phyloP scores from a whole-genome alignment of 2,888 invertebrate species.

The Drosophila stalkeri region DNA sequence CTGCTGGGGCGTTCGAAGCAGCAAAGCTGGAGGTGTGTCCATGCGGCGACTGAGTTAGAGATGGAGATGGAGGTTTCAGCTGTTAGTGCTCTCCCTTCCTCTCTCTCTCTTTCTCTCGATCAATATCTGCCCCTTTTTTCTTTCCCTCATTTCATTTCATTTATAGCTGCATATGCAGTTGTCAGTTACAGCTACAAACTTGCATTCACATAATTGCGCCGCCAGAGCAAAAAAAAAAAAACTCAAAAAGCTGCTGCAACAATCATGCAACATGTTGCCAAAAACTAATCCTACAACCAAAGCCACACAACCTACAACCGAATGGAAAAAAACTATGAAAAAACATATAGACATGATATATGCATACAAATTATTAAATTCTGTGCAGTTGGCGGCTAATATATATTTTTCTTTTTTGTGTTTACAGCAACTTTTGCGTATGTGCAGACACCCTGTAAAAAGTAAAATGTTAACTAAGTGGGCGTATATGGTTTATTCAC shows the following conservation, averaged over 20 bases:
- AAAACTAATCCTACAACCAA: slow-evolving; percentile 22
- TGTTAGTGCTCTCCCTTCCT: background rate
- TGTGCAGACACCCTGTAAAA: slow-evolving; percentile 22
- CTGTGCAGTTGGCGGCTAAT: slow-evolving; percentile 35
- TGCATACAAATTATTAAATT: slow-evolving; percentile 54
- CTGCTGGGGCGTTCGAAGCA: slow-evolving; percentile 22
- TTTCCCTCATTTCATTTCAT: no score
- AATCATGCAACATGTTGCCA: slow-evolving; percentile 64
- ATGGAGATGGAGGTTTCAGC: background rate
- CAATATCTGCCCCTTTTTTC: no score
- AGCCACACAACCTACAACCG: background rate
- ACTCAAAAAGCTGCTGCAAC: slow-evolving; percentile 18
- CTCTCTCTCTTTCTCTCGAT: background rate
- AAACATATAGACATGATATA: slow-evolving; percentile 10
- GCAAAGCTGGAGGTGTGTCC: slow-evolving; percentile 33
- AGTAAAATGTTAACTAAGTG: background rate
- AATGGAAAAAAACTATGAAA: background rate
- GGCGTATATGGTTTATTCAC: background rate
- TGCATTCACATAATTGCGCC: slow-evolving; percentile 55
- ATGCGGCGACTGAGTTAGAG: slow-evolving; percentile 4
- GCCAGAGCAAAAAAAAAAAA: slow-evolving; percentile 36
- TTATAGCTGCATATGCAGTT: background rate
- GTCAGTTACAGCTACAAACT: slow-evolving; percentile 9
- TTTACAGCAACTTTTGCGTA: slow-evolving; percentile 30
- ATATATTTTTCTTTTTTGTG: slow-evolving; percentile 23